phyloP scores from a whole-genome alignment of 2,888 invertebrate species.

The Tetanocera ferruginea region DNA sequence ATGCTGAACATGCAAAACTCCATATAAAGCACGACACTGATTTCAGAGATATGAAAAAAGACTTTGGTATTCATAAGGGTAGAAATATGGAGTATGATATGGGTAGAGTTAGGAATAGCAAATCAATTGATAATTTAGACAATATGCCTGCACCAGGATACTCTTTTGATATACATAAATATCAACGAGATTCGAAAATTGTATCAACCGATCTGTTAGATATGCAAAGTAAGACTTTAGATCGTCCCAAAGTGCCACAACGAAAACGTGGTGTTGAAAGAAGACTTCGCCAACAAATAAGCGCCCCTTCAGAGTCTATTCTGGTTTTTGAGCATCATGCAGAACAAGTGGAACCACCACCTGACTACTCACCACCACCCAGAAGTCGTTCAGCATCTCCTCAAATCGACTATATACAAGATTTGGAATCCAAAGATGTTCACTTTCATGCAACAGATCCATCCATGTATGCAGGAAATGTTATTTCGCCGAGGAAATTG shows the following conservation, averaged over 20 bases:
- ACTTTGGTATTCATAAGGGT: not conserved
- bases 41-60: not conserved
- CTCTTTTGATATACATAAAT: conserved; percentile 57
- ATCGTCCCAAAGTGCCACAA: conserved; percentile 77
- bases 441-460: conserved; percentile 39
- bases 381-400: conserved; percentile 68
- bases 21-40: not conserved
- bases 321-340: conserved; percentile 59
- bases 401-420: conserved; percentile 56
- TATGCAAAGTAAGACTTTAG: conserved; percentile 58
- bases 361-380: conserved; percentile 79
- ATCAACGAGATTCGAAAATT: not conserved
- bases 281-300: conserved; percentile 71
- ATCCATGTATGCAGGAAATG: conserved; percentile 27
- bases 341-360: conserved; percentile 76
- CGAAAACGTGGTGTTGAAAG: conserved; percentile 74
- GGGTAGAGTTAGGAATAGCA: conserved; percentile 41
- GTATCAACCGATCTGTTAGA: conserved; percentile 64
- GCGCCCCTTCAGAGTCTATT: conserved; percentile 69
- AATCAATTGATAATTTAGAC: conserved; percentile 62
- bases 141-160: conserved; percentile 73
- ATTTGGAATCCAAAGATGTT: conserved; percentile 14
- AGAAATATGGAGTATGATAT: not conserved
- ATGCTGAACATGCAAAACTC: conserved; percentile 44
- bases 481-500: conserved; percentile 18